A percentile compares a stretch with the other conserved stretches of the same genome.
Conservation (phyloP, 1,140 invertebrate genomes). For the Carposina sasakii region DNA sequence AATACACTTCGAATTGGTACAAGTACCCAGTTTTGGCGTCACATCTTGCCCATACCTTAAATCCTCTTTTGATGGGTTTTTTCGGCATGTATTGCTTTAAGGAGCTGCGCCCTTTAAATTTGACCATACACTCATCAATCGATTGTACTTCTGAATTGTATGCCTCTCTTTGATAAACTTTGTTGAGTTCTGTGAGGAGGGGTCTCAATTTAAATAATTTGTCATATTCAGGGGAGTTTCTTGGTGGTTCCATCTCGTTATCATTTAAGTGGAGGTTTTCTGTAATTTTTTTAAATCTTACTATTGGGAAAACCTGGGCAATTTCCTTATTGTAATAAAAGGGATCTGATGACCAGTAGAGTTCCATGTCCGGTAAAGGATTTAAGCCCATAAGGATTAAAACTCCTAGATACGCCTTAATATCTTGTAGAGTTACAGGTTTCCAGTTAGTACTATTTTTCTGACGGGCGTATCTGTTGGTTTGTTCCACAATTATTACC, state of each 20-base stretch:
- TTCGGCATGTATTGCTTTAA: slow-evolving; percentile 31
- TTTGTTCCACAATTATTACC: slow-evolving; percentile 18
- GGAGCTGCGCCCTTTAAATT: slow-evolving; percentile 24
- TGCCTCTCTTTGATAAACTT: slow-evolving; percentile 8
- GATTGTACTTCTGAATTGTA: slow-evolving; percentile 15
- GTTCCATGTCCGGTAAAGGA: slow-evolving; percentile 17
- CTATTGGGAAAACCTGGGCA: not conserved
- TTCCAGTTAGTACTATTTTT: slow-evolving; percentile 14
- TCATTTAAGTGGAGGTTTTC: slow-evolving; percentile 21
- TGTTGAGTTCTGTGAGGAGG: slow-evolving; percentile 11
- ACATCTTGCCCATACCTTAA: slow-evolving; percentile 31
- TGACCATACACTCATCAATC: slow-evolving; percentile 33
- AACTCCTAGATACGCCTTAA: slow-evolving; percentile 19
- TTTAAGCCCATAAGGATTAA: slow-evolving; percentile 25
- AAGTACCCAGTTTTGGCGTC: slow-evolving; percentile 22
- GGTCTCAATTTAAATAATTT: slow-evolving; percentile 22
- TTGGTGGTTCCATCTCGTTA: slow-evolving; percentile 11
- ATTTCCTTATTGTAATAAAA: slow-evolving; percentile 12
- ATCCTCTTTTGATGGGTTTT: slow-evolving; percentile 38
- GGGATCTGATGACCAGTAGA: slow-evolving; percentile 9
- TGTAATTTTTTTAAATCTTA: slow-evolving; percentile 8
- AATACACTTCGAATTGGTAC: slow-evolving; percentile 22
- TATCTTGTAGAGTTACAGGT: slow-evolving; percentile 12
- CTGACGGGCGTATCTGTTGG: slow-evolving; percentile 18
- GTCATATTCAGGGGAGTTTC: slow-evolving; percentile 9